Percentiles rank a stretch among this genome's conserved stretches.
phyloP scores from a whole-genome alignment of 2,113 vertebrate genomes.

The Gobius niger region DNA sequence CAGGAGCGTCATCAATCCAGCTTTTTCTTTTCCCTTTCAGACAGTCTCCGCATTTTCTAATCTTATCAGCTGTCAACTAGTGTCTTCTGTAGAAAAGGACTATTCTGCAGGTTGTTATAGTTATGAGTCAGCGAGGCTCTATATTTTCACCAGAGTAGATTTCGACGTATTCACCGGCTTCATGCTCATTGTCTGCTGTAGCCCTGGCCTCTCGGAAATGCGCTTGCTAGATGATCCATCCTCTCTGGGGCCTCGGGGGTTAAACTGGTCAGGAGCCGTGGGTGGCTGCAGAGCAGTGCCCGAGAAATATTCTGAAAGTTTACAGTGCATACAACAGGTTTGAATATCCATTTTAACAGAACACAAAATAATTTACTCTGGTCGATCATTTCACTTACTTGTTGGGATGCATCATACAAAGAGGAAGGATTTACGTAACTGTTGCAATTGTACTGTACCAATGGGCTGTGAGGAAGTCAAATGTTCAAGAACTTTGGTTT shows the following conservation, averaged over 20 bases:
- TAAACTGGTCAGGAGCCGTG: background rate
- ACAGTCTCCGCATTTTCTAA: background rate
- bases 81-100: background rate
- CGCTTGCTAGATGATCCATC: background rate
- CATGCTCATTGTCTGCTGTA: background rate
- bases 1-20: constrained; percentile 8
- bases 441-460: too few relatives aligned
- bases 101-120: background rate
- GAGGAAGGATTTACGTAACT: too few relatives aligned
- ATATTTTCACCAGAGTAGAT: background rate
- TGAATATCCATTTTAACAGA: too few relatives aligned
- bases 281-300: background rate
- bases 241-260: background rate
- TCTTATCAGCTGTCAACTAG: constrained; percentile 2
- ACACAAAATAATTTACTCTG: too few relatives aligned
- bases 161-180: background rate
- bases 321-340: too few relatives aligned
- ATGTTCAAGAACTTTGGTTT: too few relatives aligned
- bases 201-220: background rate
- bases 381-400: too few relatives aligned
- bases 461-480: too few relatives aligned
- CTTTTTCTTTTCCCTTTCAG: background rate
- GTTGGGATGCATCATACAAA: too few relatives aligned
- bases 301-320: too few relatives aligned
- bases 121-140: background rate